Evolutionary conservation across 2,797 vertebrate species (phyloP).

Genomic region (Pipistrellus pipistrellus): DNA sequence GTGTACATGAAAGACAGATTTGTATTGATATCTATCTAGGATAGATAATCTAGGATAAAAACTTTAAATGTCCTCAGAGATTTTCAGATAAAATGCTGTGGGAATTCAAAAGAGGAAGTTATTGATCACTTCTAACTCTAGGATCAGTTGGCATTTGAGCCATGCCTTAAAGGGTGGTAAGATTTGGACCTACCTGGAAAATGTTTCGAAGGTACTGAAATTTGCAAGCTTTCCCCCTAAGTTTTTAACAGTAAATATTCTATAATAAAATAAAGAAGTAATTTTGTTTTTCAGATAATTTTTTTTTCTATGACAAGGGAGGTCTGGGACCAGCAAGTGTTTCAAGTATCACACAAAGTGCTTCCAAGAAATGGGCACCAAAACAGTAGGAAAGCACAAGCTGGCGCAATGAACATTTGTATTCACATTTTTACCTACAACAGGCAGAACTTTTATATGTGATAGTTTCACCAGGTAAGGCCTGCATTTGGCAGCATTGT

Average conservation of each 20-base stretch:
- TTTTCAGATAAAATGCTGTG: conserved; percentile 6
- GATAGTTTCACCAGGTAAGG: neutral
- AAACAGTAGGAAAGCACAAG: neutral
- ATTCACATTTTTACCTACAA: neutral
- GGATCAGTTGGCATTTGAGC: conserved; percentile 1
- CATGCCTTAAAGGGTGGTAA: neutral
- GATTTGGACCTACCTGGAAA: neutral
- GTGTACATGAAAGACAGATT: neutral
- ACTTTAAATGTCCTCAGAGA: neutral
- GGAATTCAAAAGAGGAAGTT: conserved; percentile 19
- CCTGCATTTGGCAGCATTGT: neutral
- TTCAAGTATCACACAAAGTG: neutral
- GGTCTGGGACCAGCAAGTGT: neutral
- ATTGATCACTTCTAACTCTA: neutral
- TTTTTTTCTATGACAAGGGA: conserved; percentile 46
- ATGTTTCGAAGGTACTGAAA: neutral
- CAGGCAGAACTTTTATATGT: neutral
- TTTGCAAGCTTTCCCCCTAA: neutral
- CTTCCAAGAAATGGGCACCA: neutral
- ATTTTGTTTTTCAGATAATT: neutral
- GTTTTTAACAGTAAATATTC: neutral
- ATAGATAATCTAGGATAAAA: neutral
- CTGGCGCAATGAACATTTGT: neutral
- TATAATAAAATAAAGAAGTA: conserved; percentile 49
- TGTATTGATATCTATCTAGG: neutral